Evolutionary conservation across 92 coral and sea anemone genomes (phyloP), one percentile per base, ranked within the genome.

Genomic region (Micromussa lordhowensis): DNA sequence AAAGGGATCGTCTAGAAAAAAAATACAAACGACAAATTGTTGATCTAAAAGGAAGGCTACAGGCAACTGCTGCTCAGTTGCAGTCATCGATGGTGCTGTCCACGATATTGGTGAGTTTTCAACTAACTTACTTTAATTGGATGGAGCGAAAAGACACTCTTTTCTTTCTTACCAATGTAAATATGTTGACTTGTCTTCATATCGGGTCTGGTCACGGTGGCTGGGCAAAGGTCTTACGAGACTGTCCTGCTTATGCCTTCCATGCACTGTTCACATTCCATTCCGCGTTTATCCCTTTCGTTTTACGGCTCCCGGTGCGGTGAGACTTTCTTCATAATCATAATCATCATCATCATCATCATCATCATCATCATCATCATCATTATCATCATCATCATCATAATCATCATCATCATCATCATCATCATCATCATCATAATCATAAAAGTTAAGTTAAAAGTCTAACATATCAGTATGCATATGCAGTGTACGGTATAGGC

Each of bases 1-100:
- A 96, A 64, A 93, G 94, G 44, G 90, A 81, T 30, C 85, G 98
- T 58, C 81, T 95, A 32, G 98, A 91, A 66, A 91, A 95, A 30
- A 84, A 93, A 54, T 86, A 91, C 79, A 87, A 88, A 64, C 83
- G 80, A 79, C 93, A 93, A 68, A 74, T 59, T 61, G 94, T 88
- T 69, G 95, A 88, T 14, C 74, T 92, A 26, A 93, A 88, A 68
- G 72, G 91, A 32, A 84, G 79, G 78, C 69, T 91, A 59, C 93
- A 86, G 48, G 74, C 61, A 29, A 69, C 83, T 70, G 49, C 66
- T 74, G 36, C 61, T 16, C 92, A 85, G 63, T 31, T 61, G 17
- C 79, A 82, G 34, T 69, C 89, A 21, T 44, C 82, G n/a, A 40
- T 55, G 80, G 71, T 84, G 18, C 57, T 59, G 36, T 53, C 74